Evolutionary conservation across 2,888 invertebrate species (phyloP).

Genomic region (Eumacrocentrus americanus): DNA sequence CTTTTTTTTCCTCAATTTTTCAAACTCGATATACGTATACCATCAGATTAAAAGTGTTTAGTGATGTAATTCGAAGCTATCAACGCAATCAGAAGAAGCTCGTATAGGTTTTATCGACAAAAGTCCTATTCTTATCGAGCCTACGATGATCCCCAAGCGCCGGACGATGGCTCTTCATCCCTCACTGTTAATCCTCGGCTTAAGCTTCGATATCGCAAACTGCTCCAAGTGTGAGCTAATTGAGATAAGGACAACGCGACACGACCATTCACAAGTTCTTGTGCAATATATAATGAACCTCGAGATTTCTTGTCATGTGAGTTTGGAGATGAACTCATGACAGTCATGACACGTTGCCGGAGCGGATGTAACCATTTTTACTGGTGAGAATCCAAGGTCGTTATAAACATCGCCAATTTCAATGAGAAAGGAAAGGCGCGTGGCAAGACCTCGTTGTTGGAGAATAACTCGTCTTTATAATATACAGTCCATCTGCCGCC

Average conservation of each 20-base stretch:
- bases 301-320: background rate
- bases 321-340: background rate
- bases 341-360: constrained; percentile 6
- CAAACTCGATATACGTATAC: too few species aligned
- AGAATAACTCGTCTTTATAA: background rate
- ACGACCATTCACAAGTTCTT: too few species aligned
- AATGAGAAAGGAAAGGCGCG: constrained; percentile 7
- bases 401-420: background rate
- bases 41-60: too few species aligned
- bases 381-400: background rate
- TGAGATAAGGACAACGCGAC: constrained; percentile 35
- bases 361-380: background rate
- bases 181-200: constrained; percentile 54
- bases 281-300: constrained; percentile 14
- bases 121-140: constrained; percentile 8
- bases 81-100: background rate
- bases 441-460: background rate
- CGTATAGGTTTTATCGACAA: constrained; percentile 47
- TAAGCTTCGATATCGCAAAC: constrained; percentile 19
- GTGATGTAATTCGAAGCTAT: too few species aligned
- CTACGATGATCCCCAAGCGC: constrained; percentile 51
- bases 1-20: too few species aligned
- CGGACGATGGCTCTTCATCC: constrained; percentile 53
- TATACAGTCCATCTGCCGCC: background rate
- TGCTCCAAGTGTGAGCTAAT: constrained; percentile 26